Base-by-base conservation (phyloP, 2,888 invertebrate genomes). In the Himalopsyche japonica region DNA sequence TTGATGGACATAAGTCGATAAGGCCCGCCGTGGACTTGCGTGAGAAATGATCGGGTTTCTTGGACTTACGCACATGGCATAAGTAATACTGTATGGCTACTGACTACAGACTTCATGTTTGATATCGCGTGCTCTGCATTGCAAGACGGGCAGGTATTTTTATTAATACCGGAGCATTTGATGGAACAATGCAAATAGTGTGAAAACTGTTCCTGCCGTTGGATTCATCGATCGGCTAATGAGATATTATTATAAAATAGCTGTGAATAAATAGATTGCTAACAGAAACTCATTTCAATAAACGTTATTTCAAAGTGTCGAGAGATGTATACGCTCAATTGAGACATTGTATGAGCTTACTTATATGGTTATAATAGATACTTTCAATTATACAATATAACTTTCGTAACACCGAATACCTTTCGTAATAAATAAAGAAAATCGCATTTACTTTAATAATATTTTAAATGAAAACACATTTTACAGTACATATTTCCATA, bases 1-100 rank as follows among this genome's bases (percentile, higher is more conserved):
- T 79, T 64, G 81, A 84, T 84, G 78, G 77, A 77, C 77, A 37
- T 20, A 20, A 34, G 34, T 43, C 77, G 77, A 77, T 77, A 77
- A 77, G 77, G 37, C 77, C 37, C 37, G 34, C 12, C 3, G 15
- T 7, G 34, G 70, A 70, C 70, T 30, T 70, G 70, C 70, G 70
- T 70, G 70, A 70, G 70, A 70, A 70, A 70, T 70, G 70, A 70
- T 70, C 70, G 70, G 70, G 70, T 27, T 27, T 70, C 70, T 70
- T 70, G 27, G 70, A 70, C 70, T 70, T 70, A 70, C 70, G 70
- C 70, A 70, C 30, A 70, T 70, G 70, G 70, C 70, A 70, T 70
- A 70, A 70, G 70, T 70, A 70, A 70, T 70, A 4, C 70, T 70
- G 70, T 30, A 70, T 27, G 27, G 70, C 70, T 27, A 70, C 15